phyloP scores from a whole-genome alignment of 1,140 invertebrate genomes.

The Maconellicoccus hirsutus region DNA sequence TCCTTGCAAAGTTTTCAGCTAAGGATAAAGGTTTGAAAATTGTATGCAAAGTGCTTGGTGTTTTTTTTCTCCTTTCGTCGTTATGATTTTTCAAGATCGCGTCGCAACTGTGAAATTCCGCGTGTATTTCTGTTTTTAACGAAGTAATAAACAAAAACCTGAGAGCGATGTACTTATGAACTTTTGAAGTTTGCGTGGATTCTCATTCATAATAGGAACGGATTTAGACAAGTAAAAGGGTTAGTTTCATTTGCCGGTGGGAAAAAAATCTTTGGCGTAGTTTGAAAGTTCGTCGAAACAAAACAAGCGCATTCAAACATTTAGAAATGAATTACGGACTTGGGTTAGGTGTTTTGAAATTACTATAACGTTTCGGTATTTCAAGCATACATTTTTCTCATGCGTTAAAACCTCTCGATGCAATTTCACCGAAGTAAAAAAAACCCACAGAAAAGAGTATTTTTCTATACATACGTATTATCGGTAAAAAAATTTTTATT shows the following conservation, averaged over 20 bases:
- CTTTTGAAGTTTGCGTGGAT: neutral
- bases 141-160: constrained; percentile 1
- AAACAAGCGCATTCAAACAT: neutral
- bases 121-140: neutral
- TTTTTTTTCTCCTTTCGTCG: neutral
- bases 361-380: neutral
- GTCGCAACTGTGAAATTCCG: neutral
- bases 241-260: neutral
- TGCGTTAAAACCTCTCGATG: no score
- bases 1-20: neutral
- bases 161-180: neutral
- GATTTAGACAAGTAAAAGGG: neutral
- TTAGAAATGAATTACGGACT: neutral
- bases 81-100: neutral
- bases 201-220: neutral
- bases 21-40: neutral
- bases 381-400: no score
- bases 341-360: neutral
- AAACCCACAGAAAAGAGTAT: no score
- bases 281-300: neutral
- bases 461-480: no score
- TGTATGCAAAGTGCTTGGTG: neutral
- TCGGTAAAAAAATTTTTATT: no score
- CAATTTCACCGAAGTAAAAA: no score
- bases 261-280: neutral